Evolutionary conservation across 2,797 vertebrate genomes (phyloP).

Genomic region (Danionella dracula): DNA sequence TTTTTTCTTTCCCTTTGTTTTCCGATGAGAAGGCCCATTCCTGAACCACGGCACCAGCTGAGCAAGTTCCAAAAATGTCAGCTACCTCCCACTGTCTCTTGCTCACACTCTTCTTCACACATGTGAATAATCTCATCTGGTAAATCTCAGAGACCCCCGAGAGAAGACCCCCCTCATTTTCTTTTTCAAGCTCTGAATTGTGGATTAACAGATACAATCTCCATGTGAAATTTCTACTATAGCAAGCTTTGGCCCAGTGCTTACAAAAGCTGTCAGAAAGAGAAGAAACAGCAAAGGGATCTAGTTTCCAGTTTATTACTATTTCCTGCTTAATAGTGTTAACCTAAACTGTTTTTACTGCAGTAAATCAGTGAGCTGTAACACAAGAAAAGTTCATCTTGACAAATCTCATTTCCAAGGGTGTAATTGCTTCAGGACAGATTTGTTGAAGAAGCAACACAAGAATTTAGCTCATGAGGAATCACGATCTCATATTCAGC

Average conservation of each 20-base stretch:
- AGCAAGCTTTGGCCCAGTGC: background rate
- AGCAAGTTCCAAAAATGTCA: constrained; percentile 5
- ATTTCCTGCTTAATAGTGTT: constrained; percentile 10
- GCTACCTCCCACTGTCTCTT: constrained; percentile 10
- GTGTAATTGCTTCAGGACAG: constrained; percentile 6
- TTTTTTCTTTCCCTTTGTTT: background rate
- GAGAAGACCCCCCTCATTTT: background rate
- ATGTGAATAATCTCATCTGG: background rate
- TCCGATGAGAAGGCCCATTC: background rate
- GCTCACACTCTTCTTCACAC: constrained; percentile 13
- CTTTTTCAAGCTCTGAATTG: constrained; percentile 5
- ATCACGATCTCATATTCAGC: background rate
- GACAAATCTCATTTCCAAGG: background rate
- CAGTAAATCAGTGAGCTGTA: background rate
- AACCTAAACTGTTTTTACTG: background rate
- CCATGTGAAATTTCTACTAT: background rate
- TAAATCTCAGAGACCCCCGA: constrained; percentile 2
- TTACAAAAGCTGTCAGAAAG: constrained; percentile 10
- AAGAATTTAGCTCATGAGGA: background rate
- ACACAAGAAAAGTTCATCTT: background rate
- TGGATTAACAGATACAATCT: constrained; percentile 4
- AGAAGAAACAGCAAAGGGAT: constrained; percentile 5
- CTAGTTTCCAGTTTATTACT: background rate
- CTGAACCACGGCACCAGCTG: background rate
- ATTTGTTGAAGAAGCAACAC: background rate